phyloP scores from a whole-genome alignment of 2,797 vertebrate genomes.

The Rhinogobio ventralis region DNA sequence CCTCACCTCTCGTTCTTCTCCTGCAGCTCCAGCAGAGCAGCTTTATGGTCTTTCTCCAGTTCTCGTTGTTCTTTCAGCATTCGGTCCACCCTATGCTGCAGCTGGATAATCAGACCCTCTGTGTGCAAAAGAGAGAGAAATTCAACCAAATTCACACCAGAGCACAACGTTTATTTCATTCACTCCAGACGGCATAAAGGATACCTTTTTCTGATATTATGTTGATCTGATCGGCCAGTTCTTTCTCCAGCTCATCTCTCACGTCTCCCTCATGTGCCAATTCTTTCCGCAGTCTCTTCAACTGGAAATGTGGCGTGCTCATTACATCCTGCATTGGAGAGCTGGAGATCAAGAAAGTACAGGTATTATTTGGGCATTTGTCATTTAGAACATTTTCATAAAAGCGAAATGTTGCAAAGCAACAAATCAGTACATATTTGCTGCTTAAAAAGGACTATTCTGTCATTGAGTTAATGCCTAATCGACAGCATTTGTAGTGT shows the following conservation, averaged over 20 bases:
- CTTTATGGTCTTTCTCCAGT: constrained; percentile 52
- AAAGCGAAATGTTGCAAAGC: neutral
- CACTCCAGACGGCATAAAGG: neutral
- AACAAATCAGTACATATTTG: neutral
- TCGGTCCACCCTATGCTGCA: constrained; percentile 55
- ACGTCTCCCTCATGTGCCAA: constrained; percentile 83
- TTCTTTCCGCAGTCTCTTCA: constrained; percentile 85
- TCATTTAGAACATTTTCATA: neutral
- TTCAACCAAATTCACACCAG: neutral
- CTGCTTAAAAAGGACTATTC: neutral
- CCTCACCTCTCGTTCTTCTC: constrained; percentile 56
- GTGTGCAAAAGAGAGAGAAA: neutral
- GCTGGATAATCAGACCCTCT: constrained; percentile 54
- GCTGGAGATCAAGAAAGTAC: constrained; percentile 56
- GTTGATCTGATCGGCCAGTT: constrained; percentile 78
- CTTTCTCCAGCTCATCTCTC: constrained; percentile 85
- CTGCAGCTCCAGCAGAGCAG: constrained; percentile 42
- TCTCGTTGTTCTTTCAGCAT: constrained; percentile 51
- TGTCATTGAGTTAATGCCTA: neutral
- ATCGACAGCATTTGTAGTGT: neutral
- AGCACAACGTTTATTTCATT: neutral
- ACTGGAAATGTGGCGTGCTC: constrained; percentile 92
- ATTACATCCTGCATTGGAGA: constrained; percentile 91
- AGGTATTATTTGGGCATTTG: neutral
- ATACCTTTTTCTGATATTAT: constrained; percentile 85